Conservation (phyloP, 1,140 invertebrate species). For the Drosophila takahashii region DNA sequence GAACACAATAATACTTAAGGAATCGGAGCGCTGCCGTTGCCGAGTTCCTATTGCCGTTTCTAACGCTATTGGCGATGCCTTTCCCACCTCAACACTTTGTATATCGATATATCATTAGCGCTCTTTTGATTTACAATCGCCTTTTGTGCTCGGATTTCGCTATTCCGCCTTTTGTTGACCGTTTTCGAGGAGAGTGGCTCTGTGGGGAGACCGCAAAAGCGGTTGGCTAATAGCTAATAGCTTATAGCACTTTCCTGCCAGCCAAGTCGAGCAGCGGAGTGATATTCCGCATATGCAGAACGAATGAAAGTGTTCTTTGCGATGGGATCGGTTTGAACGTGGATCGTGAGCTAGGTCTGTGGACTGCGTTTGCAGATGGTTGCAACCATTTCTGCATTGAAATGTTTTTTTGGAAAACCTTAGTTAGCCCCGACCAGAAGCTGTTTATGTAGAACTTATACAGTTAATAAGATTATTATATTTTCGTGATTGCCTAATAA, state of each 20-base stretch:
- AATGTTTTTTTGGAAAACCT: too few species aligned
- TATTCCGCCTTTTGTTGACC: conserved; percentile 58
- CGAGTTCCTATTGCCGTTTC: conserved; percentile 25
- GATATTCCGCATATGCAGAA: conserved; percentile 57
- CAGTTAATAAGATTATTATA: too few species aligned
- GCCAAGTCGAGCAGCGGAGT: conserved; percentile 24
- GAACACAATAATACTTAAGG: conserved; percentile 41
- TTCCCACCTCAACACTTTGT: conserved; percentile 48
- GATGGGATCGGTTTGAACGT: conserved; percentile 18
- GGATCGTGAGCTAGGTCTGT: conserved; percentile 6
- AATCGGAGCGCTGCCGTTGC: conserved; percentile 58
- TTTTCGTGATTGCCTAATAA: too few species aligned
- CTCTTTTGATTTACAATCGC: conserved; percentile 77
- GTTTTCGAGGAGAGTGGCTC: conserved; percentile 46
- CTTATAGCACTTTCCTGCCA: conserved; percentile 67
- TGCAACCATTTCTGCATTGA: neutral
- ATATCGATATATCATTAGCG: conserved; percentile 81
- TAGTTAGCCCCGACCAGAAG: too few species aligned
- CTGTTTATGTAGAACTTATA: too few species aligned
- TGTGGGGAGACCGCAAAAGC: conserved; percentile 45
- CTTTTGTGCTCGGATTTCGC: conserved; percentile 58
- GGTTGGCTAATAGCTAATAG: conserved; percentile 42
- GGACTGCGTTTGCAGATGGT: conserved; percentile 3
- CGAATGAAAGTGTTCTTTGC: conserved; percentile 76
- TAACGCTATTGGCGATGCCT: conserved; percentile 18